These are phyloP conservation scores for Prolemur simus DNA, from an alignment of 2,113 vertebrate genomes.

Conservation along the genomic window DNA sequence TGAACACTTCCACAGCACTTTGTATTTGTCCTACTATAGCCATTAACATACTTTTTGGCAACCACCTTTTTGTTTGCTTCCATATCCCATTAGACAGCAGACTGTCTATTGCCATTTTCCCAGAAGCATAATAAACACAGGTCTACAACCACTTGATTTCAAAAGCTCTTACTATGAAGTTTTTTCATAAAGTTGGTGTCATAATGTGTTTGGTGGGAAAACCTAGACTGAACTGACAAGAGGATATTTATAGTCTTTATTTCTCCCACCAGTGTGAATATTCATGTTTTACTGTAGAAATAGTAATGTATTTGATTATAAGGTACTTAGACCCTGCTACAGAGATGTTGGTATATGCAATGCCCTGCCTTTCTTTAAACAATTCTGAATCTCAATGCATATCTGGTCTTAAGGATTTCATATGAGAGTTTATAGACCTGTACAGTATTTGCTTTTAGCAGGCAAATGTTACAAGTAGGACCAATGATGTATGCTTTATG, in stretches of 20 bases:
- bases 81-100: not conserved
- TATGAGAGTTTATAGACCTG: not conserved
- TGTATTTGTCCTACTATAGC: not conserved
- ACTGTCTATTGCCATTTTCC: not conserved
- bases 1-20: not conserved
- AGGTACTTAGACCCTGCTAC: not conserved
- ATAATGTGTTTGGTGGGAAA: not conserved
- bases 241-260: not conserved
- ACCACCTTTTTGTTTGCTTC: not conserved
- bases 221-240: not conserved
- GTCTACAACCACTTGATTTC: not conserved
- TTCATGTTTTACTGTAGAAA: not conserved
- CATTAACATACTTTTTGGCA: constrained; percentile 14
- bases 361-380: constrained; percentile 31
- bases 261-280: not conserved
- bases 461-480: not conserved
- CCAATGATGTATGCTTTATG: not conserved
- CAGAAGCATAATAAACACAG: not conserved
- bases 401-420: not conserved
- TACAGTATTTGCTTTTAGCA: not conserved
- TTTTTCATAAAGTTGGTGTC: not conserved
- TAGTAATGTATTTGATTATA: not conserved
- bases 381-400: not conserved
- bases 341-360: not conserved
- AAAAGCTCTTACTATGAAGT: not conserved